Evolutionary conservation across 2,797 vertebrate species (phyloP), one percentile per base, ranked within the genome.

Genomic region (Periparus ater): DNA sequence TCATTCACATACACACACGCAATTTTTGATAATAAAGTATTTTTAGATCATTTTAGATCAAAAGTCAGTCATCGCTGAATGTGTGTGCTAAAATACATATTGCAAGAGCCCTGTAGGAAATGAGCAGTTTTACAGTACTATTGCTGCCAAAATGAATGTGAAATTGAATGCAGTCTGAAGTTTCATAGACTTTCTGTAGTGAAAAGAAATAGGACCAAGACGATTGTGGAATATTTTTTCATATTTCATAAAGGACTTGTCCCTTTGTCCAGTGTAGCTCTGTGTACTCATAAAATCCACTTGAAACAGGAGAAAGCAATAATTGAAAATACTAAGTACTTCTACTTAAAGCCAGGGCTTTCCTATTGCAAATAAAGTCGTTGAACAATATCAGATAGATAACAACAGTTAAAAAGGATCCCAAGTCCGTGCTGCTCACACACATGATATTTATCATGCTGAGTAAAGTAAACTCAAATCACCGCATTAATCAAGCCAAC

Each of bases 41-140:
- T 91, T 95, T 94, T 86, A 79, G 55, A 54, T 88, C 58, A 81
- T 93, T 91, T 92, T 78, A 93, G 68, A 93, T 95, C 89, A 96
- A 73, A 88, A 95, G 86, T 93, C 84, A 95, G 82, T 74, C 85
- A 47, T 29, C 88, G 58, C 71, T 84, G 88, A 85, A 80, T 68
- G 45, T 70, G 76, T 94, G 54, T 44, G 74, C 82, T 94, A 87
- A 94, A 93, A 90, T 71, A 96, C 50, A 71, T 88, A 73, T 42
- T 90, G 81, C 90, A 96, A 83, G 96, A 95, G 22, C 86, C 81
- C 82, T 88, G 80, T 78, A 96, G 92, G 89, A 96, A 96, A 84
- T 91, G 32, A 82, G 58, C 50, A 88, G 68, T 83, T 96, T 93
- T 95, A 85, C 86, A 92, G 83, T 76, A 51, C 66, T 77, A 78